phyloP scores from a whole-genome alignment of 2,113 vertebrate genomes.

The Harpagus bidentatus region DNA sequence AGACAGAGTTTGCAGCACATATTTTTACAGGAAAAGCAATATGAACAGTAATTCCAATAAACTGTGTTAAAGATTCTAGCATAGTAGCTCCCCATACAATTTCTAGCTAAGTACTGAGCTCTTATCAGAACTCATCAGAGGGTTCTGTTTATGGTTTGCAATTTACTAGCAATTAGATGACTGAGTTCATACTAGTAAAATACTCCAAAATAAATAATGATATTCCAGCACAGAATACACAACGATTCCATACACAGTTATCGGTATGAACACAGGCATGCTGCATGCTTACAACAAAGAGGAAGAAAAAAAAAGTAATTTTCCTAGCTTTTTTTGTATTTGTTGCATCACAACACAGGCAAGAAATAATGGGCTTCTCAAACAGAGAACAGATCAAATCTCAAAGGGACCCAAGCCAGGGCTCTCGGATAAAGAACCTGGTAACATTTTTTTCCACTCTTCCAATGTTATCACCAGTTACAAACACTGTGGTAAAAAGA shows the following conservation, averaged over 20 bases:
- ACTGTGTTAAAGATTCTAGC: neutral
- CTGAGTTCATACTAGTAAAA: neutral
- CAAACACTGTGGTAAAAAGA: neutral
- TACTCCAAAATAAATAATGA: neutral
- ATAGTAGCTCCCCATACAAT: neutral
- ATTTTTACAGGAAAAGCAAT: neutral
- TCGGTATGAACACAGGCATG: neutral
- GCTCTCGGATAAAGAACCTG: neutral
- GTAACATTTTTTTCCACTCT: neutral
- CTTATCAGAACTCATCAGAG: neutral
- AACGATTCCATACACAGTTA: neutral
- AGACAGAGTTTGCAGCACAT: neutral
- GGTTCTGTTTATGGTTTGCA: neutral
- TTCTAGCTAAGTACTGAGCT: neutral
- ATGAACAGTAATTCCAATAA: neutral
- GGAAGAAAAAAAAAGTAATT: fast-evolving
- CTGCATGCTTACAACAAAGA: neutral
- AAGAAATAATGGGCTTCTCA: neutral
- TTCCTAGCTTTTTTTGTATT: neutral
- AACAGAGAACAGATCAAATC: neutral
- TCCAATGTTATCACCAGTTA: neutral
- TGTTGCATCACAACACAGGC: neutral
- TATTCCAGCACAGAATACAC: neutral
- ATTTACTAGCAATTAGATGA: constrained; percentile 20
- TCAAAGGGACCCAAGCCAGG: neutral